Percentiles rank a stretch among this genome's conserved stretches.
phyloP scores from a whole-genome alignment of 2,888 invertebrate genomes.

The Allygus modestus region DNA sequence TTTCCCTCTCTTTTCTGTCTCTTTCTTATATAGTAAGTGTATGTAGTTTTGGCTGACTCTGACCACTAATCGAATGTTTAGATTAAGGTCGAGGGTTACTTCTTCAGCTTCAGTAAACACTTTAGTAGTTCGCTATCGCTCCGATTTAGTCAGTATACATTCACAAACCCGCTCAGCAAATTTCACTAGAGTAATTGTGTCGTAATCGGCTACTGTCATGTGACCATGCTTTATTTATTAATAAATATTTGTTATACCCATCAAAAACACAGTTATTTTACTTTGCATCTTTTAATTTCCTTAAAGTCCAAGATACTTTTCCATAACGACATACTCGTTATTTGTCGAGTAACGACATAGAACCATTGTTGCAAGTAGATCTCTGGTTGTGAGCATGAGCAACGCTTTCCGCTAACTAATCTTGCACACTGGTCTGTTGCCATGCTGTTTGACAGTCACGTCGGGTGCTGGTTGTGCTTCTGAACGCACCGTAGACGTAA shows the following conservation, averaged over 20 bases:
- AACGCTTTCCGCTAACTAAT: conserved; percentile 67
- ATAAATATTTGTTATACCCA: conserved; percentile 18
- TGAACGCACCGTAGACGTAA: conserved; percentile 34
- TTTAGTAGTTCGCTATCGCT: conserved; percentile 55
- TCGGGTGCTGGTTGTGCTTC: conserved; percentile 60
- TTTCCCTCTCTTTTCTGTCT: conserved; percentile 66
- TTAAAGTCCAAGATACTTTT: conserved; percentile 11
- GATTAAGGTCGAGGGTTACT: conserved; percentile 57
- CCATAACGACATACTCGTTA: not conserved
- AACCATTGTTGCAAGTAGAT: conserved; percentile 62
- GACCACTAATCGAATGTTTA: conserved; percentile 62
- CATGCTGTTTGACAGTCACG: conserved; percentile 69
- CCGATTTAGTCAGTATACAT: conserved; percentile 9
- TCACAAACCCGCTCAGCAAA: conserved; percentile 37
- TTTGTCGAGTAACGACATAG: conserved; percentile 7
- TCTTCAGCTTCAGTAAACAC: conserved; percentile 62
- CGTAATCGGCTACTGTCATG: conserved; percentile 69
- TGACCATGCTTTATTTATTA: conserved; percentile 69
- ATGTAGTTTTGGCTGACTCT: conserved; percentile 61
- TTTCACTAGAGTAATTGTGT: conserved; percentile 41
- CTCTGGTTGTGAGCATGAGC: conserved; percentile 69
- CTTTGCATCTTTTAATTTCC: conserved; percentile 74
- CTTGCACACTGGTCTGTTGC: conserved; percentile 66
- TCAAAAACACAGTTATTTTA: conserved; percentile 73
- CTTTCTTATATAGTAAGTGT: conserved; percentile 56